A percentile compares a stretch with the other conserved stretches of the same genome.
Conservation (phyloP, 2,797 vertebrate species). For the Lepus oiostolus region DNA sequence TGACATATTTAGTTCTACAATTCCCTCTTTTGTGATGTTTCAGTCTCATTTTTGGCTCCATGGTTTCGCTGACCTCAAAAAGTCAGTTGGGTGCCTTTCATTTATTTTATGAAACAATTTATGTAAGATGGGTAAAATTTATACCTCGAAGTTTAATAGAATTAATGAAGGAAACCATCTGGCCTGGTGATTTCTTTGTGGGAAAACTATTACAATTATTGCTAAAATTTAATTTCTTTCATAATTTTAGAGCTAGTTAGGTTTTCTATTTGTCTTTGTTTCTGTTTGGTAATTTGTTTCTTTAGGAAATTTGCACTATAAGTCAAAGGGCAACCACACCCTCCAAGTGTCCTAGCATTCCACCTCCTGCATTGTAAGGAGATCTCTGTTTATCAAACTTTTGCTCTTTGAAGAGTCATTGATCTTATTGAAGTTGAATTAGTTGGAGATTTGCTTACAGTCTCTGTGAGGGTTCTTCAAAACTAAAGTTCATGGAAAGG, state of each 20-base stretch:
- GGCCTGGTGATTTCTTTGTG: neutral
- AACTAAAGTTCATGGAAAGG: no score
- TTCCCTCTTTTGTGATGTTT: neutral
- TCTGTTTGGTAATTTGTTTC: neutral
- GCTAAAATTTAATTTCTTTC: neutral
- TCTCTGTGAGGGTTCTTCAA: neutral
- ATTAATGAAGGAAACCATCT: neutral
- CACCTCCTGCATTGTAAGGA: neutral
- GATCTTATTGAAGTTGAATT: neutral
- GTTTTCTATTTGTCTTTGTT: conserved; percentile 34
- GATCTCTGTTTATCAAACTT: neutral
- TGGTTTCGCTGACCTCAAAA: neutral
- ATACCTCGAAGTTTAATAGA: neutral
- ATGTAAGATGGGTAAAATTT: neutral
- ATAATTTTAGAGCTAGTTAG: neutral
- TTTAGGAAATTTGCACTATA: neutral
- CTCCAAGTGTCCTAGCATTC: neutral
- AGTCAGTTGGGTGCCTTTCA: neutral
- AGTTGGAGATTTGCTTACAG: neutral
- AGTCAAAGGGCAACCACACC: neutral
- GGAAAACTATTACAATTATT: neutral
- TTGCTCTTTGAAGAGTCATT: neutral
- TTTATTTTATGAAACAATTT: conserved; percentile 36
- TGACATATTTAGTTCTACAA: neutral
- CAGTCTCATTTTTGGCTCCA: neutral